Percentiles rank a stretch among this genome's conserved stretches.
phyloP scores from a whole-genome alignment of 2,888 invertebrate genomes.

The Cerceris ruficornis region DNA sequence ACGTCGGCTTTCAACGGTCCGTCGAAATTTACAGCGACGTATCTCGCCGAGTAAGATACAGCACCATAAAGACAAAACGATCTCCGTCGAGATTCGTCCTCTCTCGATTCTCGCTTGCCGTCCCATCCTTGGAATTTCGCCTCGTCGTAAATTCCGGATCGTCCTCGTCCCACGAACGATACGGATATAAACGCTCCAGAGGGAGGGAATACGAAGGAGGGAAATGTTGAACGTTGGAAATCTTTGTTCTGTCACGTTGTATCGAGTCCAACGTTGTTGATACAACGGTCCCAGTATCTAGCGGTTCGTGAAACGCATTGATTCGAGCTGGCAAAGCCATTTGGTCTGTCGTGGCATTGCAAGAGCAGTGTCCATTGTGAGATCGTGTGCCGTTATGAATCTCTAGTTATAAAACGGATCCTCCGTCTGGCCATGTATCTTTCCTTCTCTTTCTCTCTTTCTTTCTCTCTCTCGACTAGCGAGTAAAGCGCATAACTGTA shows the following conservation, averaged over 20 bases:
- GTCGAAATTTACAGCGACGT: neutral
- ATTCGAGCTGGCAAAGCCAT: constrained; percentile 37
- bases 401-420: constrained; percentile 77
- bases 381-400: constrained; percentile 78
- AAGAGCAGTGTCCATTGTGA: constrained; percentile 63
- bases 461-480: neutral
- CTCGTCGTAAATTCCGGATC: neutral
- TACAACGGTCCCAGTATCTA: constrained; percentile 16
- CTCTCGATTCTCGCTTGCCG: neutral
- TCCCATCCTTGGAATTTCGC: neutral
- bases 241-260: neutral
- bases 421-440: constrained; percentile 61
- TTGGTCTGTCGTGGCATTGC: constrained; percentile 44
- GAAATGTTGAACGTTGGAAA: neutral
- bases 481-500: constrained; percentile 76
- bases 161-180: no score
- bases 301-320: constrained; percentile 37
- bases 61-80: no score
- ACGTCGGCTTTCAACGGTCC: neutral
- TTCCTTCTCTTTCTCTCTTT: constrained; percentile 17
- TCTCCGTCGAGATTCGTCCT: no score
- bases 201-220: no score
- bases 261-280: neutral
- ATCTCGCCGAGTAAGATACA: neutral
- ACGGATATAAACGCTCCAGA: no score